Conservation (phyloP, 2,888 invertebrate species). For the Dicycla oo region DNA sequence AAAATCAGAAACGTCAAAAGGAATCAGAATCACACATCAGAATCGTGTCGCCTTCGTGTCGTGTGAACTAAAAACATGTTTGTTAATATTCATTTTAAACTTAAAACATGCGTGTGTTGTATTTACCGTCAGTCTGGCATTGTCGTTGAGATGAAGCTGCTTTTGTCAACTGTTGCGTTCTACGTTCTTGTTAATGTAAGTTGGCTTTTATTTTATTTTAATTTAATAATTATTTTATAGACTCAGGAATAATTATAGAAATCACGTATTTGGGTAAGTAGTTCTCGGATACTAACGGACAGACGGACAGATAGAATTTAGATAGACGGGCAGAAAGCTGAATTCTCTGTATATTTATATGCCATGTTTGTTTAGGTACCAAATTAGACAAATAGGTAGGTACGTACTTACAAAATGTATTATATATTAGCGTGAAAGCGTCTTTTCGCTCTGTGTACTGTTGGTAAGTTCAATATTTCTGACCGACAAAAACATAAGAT, state of each 20-base stretch:
- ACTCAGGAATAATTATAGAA: not conserved
- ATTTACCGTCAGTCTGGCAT: constrained; percentile 42
- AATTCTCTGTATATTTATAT: no score
- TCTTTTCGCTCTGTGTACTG: no score
- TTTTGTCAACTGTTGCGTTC: constrained; percentile 35
- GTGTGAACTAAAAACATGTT: constrained; percentile 55
- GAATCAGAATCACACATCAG: no score
- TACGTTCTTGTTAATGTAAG: constrained; percentile 54
- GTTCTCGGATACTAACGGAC: not conserved
- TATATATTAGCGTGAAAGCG: no score
- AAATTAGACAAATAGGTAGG: no score
- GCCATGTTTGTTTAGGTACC: no score
- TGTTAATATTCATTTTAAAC: constrained; percentile 47
- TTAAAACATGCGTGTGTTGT: constrained; percentile 49
- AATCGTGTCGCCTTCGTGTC: constrained; percentile 64
- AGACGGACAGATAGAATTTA: not conserved
- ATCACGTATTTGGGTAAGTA: not conserved
- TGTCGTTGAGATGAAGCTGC: constrained; percentile 55
- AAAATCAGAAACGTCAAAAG: not conserved
- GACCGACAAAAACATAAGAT: no score
- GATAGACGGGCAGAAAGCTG: no score
- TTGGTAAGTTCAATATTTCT: no score
- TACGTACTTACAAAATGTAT: no score
- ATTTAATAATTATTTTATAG: not conserved
- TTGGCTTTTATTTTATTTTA: constrained; percentile 13